These are phyloP conservation scores for Diachrysia chrysitis DNA, from an alignment of 2,888 invertebrate genomes.

Conservation along the genomic window DNA sequence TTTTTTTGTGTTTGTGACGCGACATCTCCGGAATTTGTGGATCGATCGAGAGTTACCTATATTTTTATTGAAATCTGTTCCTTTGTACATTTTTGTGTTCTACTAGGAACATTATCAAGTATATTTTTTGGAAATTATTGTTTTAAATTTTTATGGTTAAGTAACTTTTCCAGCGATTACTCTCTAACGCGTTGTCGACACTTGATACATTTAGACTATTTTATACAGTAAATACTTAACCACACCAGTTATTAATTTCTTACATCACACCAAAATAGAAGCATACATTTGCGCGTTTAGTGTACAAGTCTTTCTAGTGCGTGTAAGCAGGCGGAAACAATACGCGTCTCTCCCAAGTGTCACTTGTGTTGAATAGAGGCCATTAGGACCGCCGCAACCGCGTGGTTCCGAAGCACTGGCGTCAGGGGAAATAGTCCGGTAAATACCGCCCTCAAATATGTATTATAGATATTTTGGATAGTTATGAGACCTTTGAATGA, in stretches of 20 bases:
- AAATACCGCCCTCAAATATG: conserved; percentile 52
- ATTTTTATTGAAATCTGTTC: too few species aligned
- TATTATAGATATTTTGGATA: conserved; percentile 45
- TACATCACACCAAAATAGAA: conserved; percentile 6
- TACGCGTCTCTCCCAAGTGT: conserved; percentile 67
- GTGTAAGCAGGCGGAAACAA: conserved; percentile 57
- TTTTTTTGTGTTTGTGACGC: too few species aligned
- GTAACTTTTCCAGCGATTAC: too few species aligned
- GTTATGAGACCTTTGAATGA: conserved; percentile 23
- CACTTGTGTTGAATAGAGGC: conserved; percentile 72
- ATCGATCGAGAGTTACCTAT: too few species aligned
- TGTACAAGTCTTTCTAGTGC: conserved; percentile 27
- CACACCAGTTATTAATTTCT: not conserved
- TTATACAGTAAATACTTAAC: too few species aligned
- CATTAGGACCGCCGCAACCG: conserved; percentile 64
- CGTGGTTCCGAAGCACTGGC: conserved; percentile 46
- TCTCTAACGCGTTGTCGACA: too few species aligned
- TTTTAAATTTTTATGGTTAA: too few species aligned
- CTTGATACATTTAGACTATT: too few species aligned
- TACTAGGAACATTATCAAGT: too few species aligned
- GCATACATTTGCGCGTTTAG: conserved; percentile 37
- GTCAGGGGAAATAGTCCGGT: conserved; percentile 58
- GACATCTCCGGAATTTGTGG: too few species aligned
- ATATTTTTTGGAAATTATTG: too few species aligned
- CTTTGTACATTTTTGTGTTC: too few species aligned